A percentile compares a stretch with the other conserved stretches of the same genome.
These are phyloP conservation scores for Parus major DNA, from an alignment of 2,113 vertebrate species.

Conservation along the genomic window DNA sequence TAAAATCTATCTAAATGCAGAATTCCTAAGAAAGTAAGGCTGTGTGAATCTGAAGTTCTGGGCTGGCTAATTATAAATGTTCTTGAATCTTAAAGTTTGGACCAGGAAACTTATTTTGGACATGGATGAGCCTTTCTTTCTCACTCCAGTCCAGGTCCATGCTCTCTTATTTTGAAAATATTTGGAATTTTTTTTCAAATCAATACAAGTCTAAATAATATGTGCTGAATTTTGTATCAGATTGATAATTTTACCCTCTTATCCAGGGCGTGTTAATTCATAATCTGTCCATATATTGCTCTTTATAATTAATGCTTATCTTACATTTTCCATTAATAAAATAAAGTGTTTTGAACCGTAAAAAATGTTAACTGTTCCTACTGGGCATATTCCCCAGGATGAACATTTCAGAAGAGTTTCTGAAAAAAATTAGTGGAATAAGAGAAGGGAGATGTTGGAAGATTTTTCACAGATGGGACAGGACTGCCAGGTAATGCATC, in stretches of 20 bases:
- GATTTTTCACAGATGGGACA: too few species aligned
- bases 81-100: neutral
- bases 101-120: neutral
- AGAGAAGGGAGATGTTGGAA: neutral
- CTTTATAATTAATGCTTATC: neutral
- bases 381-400: neutral
- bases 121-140: neutral
- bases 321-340: neutral
- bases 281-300: neutral
- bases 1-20: neutral
- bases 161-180: neutral
- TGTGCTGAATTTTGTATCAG: neutral
- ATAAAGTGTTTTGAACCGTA: neutral
- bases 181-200: neutral
- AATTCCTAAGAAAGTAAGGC: neutral
- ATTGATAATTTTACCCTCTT: neutral
- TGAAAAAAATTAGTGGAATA: neutral
- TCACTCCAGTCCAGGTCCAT: neutral
- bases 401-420: neutral
- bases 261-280: neutral
- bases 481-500: too few species aligned
- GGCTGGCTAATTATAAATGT: neutral
- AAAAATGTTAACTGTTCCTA: neutral
- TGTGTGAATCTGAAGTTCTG: neutral
- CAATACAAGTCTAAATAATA: neutral